Base-by-base conservation (phyloP, 2,113 vertebrate species). In the Toxostoma redivivum region DNA sequence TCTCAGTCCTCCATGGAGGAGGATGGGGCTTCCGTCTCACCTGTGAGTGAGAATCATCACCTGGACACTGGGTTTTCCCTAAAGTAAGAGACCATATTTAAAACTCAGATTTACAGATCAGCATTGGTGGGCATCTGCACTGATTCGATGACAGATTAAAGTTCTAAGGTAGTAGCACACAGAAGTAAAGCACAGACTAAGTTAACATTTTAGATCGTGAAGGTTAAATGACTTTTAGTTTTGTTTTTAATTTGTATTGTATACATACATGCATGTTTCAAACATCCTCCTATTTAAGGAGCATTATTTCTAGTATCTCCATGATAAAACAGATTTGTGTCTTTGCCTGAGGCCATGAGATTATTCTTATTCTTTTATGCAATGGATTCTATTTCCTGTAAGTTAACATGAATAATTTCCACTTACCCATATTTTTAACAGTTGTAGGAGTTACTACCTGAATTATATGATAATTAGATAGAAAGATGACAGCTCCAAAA, bases 61-160 rank as follows among this genome's bases (percentile, higher is more conserved):
- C 31, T 48, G 4, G 98, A 99, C 71, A 97, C 88, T 8, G 98
- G 98, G 12, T 99, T 99, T 96, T 99, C 99, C 4, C 98, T 99
- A 16, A 99, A 99, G 99, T 99, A 97, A 97, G 98, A 65, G 3
- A 61, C 21, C 21, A 10, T 42, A 18, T 92, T 86, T 88, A 62
- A 86, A 85, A 71, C 48, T 85, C 31, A 69, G 27, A 40, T 74
- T 92, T 90, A 58, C 56, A 88, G 42, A 69, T n/a, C 62, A 61
- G 57, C 56, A 42, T 7, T 54, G 40, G 10, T 40, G 47, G 80
- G 20, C 47, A 31, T 20, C 40, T 50, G 62, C 47, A 37, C 53
- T 82, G 27, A 51, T 40, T 14, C 3, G 0, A 20, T 70, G 30
- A 18, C 16, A 92, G 31, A 70, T 22, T 65, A 50, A 40, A 56